Percentiles rank a stretch among this genome's conserved stretches.
Conservation (phyloP, 2,113 vertebrate genomes). For the Brachionichthys hirsutus region DNA sequence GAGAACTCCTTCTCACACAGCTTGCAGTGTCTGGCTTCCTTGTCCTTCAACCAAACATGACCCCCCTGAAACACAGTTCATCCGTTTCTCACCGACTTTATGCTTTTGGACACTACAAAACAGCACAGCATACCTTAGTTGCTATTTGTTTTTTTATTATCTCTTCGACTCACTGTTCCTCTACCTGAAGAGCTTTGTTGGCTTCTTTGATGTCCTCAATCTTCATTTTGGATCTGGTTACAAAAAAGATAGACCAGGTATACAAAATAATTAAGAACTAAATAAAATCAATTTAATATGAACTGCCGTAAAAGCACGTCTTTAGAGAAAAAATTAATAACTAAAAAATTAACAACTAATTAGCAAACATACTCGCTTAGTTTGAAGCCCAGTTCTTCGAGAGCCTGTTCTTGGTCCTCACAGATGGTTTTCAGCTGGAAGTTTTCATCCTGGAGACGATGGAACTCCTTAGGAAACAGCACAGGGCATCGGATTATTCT, state of each 20-base stretch:
- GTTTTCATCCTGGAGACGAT: slow-evolving; percentile 92
- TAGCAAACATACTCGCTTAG: slow-evolving; percentile 88
- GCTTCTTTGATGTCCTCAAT: slow-evolving; percentile 98
- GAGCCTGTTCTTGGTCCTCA: slow-evolving; percentile 91
- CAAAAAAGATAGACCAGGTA: not conserved
- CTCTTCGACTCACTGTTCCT: not conserved
- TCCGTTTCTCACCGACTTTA: not conserved
- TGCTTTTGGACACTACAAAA: not conserved
- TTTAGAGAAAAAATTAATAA: no score
- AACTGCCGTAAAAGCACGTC: not conserved
- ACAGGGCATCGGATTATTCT: not conserved
- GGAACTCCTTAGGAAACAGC: slow-evolving; percentile 83
- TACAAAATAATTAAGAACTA: not conserved
- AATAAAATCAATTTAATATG: not conserved
- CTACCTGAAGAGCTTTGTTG: slow-evolving; percentile 92
- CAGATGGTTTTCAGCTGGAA: slow-evolving; percentile 85
- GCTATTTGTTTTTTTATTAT: not conserved
- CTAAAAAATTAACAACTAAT: no score
- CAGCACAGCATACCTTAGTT: not conserved
- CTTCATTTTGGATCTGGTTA: slow-evolving; percentile 92
- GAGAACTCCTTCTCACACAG: slow-evolving; percentile 98
- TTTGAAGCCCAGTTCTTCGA: slow-evolving; percentile 92
- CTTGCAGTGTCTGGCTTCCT: slow-evolving; percentile 95
- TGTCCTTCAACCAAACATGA: slow-evolving; percentile 96
- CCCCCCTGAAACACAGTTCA: slow-evolving; percentile 78